These are phyloP conservation scores for Eupithecia exiguata DNA, from an alignment of 2,888 invertebrate genomes.

Conservation along the genomic window DNA sequence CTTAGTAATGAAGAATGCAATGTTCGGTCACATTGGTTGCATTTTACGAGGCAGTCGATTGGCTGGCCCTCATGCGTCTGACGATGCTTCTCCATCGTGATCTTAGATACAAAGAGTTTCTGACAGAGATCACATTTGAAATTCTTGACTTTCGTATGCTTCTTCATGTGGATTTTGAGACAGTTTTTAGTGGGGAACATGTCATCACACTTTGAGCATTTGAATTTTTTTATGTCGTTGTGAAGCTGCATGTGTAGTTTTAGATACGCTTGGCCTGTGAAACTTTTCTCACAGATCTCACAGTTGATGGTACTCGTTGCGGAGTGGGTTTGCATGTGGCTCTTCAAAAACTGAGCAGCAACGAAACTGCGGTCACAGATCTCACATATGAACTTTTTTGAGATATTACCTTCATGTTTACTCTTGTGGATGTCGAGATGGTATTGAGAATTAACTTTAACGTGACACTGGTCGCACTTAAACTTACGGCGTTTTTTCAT, in stretches of 20 bases:
- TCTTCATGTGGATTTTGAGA: slow-evolving; percentile 79
- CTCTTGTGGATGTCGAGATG: slow-evolving; percentile 78
- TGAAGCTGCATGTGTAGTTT: slow-evolving; percentile 80
- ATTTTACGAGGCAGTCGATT: slow-evolving; percentile 77
- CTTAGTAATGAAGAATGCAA: slow-evolving; percentile 74
- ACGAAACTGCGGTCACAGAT: slow-evolving; percentile 78
- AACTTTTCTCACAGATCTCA: slow-evolving; percentile 75
- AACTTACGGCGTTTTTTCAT: slow-evolving; percentile 76
- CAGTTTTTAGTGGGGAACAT: slow-evolving; percentile 80
- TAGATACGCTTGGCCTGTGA: slow-evolving; percentile 77
- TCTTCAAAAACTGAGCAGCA: slow-evolving; percentile 78
- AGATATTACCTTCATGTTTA: slow-evolving; percentile 74
- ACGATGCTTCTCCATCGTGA: slow-evolving; percentile 79
- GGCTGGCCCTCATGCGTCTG: slow-evolving; percentile 77
- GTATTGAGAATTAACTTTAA: slow-evolving; percentile 79
- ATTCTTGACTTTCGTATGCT: slow-evolving; percentile 79
- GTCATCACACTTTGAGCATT: slow-evolving; percentile 78
- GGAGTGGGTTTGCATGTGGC: slow-evolving; percentile 80
- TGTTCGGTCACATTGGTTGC: slow-evolving; percentile 75
- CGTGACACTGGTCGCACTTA: slow-evolving; percentile 78
- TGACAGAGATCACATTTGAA: slow-evolving; percentile 78
- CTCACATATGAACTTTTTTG: slow-evolving; percentile 76
- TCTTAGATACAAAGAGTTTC: slow-evolving; percentile 77
- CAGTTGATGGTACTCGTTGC: slow-evolving; percentile 75
- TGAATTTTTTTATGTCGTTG: slow-evolving; percentile 79